Percentiles rank a stretch among this genome's conserved stretches.
These are phyloP conservation scores for Zootermopsis nevadensis DNA, from an alignment of 2,888 invertebrate species.

Conservation along the genomic window DNA sequence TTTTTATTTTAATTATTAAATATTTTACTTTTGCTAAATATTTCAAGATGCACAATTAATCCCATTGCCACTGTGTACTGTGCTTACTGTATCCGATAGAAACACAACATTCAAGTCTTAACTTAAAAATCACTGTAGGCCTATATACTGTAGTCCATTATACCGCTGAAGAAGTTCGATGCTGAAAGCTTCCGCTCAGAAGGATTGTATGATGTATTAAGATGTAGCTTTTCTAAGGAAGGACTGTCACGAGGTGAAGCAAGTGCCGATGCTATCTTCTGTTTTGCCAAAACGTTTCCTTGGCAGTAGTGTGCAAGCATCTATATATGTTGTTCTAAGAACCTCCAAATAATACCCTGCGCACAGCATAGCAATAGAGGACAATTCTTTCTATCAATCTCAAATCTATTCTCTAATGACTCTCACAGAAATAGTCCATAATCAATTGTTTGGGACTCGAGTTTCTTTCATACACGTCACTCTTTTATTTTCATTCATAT, in stretches of 20 bases:
- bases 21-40: constrained; percentile 15
- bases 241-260: constrained; percentile 26
- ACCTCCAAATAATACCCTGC: constrained; percentile 28
- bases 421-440: neutral
- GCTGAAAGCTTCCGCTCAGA: neutral
- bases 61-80: neutral
- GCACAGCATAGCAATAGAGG: neutral
- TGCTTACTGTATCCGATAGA: neutral
- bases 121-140: constrained; percentile 36
- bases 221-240: neutral
- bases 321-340: constrained; percentile 22
- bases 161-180: neutral
- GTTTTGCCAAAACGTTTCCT: neutral
- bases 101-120: constrained; percentile 35
- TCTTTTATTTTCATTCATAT: neutral
- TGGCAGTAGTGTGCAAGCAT: constrained; percentile 19
- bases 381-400: constrained; percentile 2
- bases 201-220: neutral
- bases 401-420: constrained; percentile 15
- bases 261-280: neutral
- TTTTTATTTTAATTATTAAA: constrained; percentile 32
- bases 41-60: neutral
- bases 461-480: neutral
- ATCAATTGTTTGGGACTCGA: neutral
- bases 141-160: constrained; percentile 19